These are phyloP conservation scores for Papilio demoleus DNA, from an alignment of 2,888 invertebrate species.

Conservation along the genomic window DNA sequence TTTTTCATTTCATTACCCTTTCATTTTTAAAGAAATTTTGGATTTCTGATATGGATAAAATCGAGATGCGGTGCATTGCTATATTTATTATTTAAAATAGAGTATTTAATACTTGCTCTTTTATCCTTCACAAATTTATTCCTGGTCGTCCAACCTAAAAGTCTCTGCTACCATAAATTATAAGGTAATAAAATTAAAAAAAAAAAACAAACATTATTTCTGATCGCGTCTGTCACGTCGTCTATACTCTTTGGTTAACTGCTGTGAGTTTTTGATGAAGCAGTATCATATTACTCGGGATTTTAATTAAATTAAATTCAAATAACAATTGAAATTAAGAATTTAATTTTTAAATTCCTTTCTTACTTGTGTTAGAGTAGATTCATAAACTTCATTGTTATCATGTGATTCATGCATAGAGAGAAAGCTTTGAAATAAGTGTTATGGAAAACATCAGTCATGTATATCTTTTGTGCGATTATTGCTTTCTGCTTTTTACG, in stretches of 20 bases:
- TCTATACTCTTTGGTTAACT: slow-evolving; percentile 6
- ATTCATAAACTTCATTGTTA: slow-evolving; percentile 9
- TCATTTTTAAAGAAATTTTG: background rate
- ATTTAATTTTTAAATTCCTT: background rate
- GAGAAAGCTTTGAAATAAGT: slow-evolving; percentile 46
- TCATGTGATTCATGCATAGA: slow-evolving; percentile 36
- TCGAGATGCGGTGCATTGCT: too few species aligned
- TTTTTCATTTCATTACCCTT: background rate
- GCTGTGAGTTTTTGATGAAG: slow-evolving; percentile 6
- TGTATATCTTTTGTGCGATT: slow-evolving; percentile 73
- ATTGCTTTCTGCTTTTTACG: slow-evolving; percentile 69
- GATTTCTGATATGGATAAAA: background rate
- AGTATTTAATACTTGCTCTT: too few species aligned
- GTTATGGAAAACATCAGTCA: slow-evolving; percentile 76
- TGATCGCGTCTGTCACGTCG: background rate
- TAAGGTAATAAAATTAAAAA: too few species aligned
- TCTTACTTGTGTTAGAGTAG: background rate
- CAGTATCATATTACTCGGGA: slow-evolving; percentile 23
- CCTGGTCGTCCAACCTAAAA: too few species aligned
- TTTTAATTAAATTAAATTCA: slow-evolving; percentile 38
- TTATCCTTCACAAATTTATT: too few species aligned
- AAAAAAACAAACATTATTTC: too few species aligned
- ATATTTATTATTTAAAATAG: too few species aligned
- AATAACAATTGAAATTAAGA: background rate
- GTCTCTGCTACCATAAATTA: too few species aligned